Evolutionary conservation across 2,113 vertebrate genomes (phyloP).

Genomic region (Gnathonemus longibarbis): DNA sequence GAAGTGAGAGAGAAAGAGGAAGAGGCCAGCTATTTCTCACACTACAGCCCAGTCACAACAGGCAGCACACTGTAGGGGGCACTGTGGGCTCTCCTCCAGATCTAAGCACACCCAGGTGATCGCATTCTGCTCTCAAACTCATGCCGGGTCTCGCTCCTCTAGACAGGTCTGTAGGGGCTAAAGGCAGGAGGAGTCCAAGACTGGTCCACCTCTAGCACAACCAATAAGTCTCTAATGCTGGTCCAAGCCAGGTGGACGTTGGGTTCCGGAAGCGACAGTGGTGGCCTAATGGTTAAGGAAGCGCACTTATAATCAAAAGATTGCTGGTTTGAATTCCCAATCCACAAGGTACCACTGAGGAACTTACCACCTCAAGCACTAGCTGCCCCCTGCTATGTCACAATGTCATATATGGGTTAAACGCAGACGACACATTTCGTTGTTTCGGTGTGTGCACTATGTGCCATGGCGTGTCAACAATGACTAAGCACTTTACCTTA

Average conservation of each 20-base stretch:
- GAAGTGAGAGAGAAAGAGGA: not conserved
- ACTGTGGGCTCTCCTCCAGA: not conserved
- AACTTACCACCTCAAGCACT: no score
- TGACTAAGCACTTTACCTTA: no score
- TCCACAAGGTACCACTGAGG: no score
- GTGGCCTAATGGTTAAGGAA: no score
- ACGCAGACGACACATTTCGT: no score
- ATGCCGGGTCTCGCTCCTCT: not conserved
- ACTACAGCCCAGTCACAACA: slow-evolving; percentile 34
- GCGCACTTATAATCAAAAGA: no score
- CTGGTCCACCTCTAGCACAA: not conserved
- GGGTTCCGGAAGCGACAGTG: not conserved
- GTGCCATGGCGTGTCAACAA: no score
- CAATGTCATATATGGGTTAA: no score
- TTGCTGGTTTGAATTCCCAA: no score
- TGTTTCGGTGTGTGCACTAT: no score
- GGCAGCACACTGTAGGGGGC: not conserved
- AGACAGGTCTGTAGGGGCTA: not conserved
- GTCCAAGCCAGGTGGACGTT: not conserved
- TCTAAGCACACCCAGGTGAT: not conserved
- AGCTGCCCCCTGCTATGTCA: no score
- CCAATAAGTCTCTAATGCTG: not conserved
- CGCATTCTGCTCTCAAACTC: not conserved
- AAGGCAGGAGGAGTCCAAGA: not conserved
- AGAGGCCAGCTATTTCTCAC: slow-evolving; percentile 47